Conservation (phyloP, 2,797 vertebrate species). For the Onychomys arenicola region DNA sequence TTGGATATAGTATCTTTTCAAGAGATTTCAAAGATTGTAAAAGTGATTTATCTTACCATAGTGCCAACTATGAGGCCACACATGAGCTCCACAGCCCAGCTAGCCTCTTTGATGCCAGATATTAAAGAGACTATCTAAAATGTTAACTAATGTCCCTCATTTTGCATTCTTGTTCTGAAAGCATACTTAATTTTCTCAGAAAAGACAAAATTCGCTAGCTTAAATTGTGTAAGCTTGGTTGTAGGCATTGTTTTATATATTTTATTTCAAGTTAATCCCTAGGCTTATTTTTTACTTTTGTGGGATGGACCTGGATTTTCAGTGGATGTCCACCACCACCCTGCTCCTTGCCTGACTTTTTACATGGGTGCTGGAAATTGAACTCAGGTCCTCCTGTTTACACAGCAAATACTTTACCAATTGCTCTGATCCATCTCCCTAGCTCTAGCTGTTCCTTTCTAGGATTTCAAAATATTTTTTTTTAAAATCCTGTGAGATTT, state of each 20-base stretch:
- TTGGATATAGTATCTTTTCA: background rate
- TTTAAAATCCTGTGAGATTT: background rate
- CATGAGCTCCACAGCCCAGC: background rate
- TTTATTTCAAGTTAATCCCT: background rate
- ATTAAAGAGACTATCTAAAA: slow-evolving; percentile 1
- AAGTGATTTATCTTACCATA: background rate
- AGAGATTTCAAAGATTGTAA: background rate
- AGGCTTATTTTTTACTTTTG: background rate
- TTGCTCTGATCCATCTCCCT: background rate
- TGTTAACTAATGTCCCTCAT: background rate
- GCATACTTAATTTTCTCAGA: background rate
- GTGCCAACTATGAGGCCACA: background rate
- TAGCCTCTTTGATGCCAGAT: background rate
- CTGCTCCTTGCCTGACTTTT: background rate
- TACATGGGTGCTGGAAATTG: background rate
- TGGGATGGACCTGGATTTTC: background rate
- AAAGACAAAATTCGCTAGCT: background rate
- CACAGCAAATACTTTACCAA: background rate
- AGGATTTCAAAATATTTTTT: background rate
- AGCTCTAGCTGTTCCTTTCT: background rate
- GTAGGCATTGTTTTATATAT: background rate
- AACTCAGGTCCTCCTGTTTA: background rate
- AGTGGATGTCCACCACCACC: too few species aligned
- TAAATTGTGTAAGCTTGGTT: background rate
- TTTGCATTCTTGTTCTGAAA: background rate